Evolutionary conservation across 2,113 vertebrate species (phyloP).

Genomic region (Falcunculus frontatus): DNA sequence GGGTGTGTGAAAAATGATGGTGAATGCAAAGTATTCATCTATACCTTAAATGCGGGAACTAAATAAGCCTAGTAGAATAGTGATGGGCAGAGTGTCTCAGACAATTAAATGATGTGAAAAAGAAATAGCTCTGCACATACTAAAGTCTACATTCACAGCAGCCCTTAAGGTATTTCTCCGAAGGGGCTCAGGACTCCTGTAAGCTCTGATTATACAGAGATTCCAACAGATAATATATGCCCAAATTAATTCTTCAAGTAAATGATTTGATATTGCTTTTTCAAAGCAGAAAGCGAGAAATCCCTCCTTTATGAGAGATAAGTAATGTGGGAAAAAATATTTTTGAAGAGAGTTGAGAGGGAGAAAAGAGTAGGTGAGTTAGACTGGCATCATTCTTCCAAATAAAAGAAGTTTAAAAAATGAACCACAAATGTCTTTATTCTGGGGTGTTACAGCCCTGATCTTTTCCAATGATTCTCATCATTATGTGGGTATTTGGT

Average conservation of each 20-base stretch:
- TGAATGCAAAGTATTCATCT: not conserved
- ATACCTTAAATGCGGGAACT: not conserved
- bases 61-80: not conserved
- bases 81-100: not conserved
- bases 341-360: not conserved
- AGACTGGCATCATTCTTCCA: not conserved
- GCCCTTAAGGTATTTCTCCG: not conserved
- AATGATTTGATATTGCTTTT: not conserved
- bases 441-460: not conserved
- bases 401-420: not conserved
- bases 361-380: not conserved
- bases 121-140: not conserved
- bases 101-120: not conserved
- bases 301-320: not conserved
- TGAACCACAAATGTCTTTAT: not conserved
- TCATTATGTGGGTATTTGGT: not conserved
- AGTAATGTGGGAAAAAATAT: not conserved
- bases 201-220: not conserved
- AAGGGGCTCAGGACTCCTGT: not conserved
- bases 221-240: not conserved
- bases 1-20: not conserved
- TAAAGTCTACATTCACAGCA: not conserved
- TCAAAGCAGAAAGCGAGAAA: not conserved
- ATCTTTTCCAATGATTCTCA: not conserved
- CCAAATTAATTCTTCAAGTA: not conserved